Conservation (phyloP, 2,113 vertebrate species). For the Sturnus vulgaris region DNA sequence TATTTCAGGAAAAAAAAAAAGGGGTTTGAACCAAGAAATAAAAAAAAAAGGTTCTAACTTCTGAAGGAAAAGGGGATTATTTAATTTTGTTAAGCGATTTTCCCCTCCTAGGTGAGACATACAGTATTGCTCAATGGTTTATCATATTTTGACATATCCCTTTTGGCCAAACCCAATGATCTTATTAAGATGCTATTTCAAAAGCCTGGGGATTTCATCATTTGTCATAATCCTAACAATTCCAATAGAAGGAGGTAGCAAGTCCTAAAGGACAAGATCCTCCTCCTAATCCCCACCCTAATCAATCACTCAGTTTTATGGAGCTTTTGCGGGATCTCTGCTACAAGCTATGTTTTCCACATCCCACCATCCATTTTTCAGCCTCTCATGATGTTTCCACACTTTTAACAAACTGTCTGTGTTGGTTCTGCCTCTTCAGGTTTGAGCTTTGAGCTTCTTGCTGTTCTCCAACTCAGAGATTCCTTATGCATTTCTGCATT, state of each 20-base stretch:
- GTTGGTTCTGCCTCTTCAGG: not conserved
- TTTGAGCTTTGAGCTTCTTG: not conserved
- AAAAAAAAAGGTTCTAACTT: not conserved
- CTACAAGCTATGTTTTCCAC: not conserved
- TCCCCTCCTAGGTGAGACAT: not conserved
- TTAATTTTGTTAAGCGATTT: not conserved
- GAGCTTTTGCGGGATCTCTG: not conserved
- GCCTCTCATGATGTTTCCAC: not conserved
- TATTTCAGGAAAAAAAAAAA: not conserved
- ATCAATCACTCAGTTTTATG: not conserved
- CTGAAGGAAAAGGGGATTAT: not conserved
- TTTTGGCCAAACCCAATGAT: not conserved
- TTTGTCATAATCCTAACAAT: not conserved
- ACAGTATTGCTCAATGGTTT: slow-evolving; percentile 7
- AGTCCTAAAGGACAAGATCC: not conserved
- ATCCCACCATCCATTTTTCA: not conserved
- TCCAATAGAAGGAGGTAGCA: not conserved
- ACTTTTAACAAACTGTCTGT: not conserved
- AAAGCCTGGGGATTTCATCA: not conserved
- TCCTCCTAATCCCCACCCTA: not conserved
- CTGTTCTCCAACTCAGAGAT: not conserved
- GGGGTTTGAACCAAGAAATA: not conserved
- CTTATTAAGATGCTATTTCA: not conserved
- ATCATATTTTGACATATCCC: not conserved
- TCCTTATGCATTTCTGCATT: not conserved